Evolutionary conservation across 2,113 vertebrate genomes (phyloP), one percentile per base, ranked within the genome.

Genomic region (Orcinus orca): DNA sequence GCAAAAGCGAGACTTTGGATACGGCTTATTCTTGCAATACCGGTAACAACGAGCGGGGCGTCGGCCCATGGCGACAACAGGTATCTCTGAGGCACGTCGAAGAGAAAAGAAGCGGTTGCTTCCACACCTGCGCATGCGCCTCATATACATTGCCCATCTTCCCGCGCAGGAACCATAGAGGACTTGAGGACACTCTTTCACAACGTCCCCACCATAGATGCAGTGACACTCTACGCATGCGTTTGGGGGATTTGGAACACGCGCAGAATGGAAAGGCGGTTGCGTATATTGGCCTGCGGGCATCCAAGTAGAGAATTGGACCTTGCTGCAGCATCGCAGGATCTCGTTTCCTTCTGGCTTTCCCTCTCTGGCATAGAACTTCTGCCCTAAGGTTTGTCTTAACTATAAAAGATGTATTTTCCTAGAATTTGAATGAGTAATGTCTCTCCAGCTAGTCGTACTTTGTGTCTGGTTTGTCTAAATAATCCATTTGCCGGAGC

Each of bases 1-100:
- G 98, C 99, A 99, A 99, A 99, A 99, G n/a, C 99, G 99, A 62
- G 99, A 99, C 97, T 99, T 99, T 6, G 99, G 99, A 97, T 99
- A 99, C 0, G 99, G 99, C 97, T 99, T 99, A 98, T 99, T 99
- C 97, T 99, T 99, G 97, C 99, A 99, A 93, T 99, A 99, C 82
- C 99, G 98, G 98, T 99, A 99, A 97, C 98, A 97, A 41, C 95
- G 96, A 53, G 97, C 97, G 0, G 96, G 98, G 0, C 97, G 87
- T 41, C 97, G 96, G 2, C 97, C 95, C 97, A 96, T 97, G 26
- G 65, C 63, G 0, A 47, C 63, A 0, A 0, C 26, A 0, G 0
- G 15, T 5, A 1, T 7, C 5, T 6, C 77, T 17, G 13, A 8
- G 8, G 33, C 5, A 6, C 0, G 1, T 20, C 0, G 3, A 33